Conservation (phyloP, 2,888 invertebrate genomes). For the Thymelicus sylvestris region DNA sequence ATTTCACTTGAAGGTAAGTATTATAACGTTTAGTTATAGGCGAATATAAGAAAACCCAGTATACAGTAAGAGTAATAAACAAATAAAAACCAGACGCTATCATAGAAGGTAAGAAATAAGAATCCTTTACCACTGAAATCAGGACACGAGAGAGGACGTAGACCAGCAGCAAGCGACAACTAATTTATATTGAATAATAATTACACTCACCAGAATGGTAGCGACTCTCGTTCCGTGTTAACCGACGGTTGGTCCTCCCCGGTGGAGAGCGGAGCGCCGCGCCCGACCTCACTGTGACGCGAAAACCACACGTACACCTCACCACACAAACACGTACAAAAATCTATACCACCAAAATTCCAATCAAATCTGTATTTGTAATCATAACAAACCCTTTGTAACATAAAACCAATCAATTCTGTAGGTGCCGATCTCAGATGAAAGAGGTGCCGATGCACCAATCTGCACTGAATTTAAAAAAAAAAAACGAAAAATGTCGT, state of each 20-base stretch:
- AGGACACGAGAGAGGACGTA: not conserved
- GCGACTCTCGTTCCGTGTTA: conserved; percentile 97
- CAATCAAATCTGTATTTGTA: conserved; percentile 53
- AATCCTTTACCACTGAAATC: too few species aligned
- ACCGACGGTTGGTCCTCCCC: conserved; percentile 93
- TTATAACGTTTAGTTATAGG: too few species aligned
- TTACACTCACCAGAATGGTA: conserved; percentile 96
- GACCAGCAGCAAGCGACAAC: conserved; percentile 48
- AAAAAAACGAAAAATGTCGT: conserved; percentile 5
- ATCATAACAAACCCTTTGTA: conserved; percentile 41
- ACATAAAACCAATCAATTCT: not conserved
- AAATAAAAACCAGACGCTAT: too few species aligned
- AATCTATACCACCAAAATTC: conserved; percentile 52
- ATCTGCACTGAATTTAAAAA: not conserved
- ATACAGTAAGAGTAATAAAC: too few species aligned
- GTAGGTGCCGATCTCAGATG: not conserved
- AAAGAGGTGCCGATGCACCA: not conserved
- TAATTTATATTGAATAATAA: conserved; percentile 44
- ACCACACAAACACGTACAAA: conserved; percentile 54
- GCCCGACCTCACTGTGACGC: conserved; percentile 83
- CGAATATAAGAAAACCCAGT: too few species aligned
- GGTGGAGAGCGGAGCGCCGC: conserved; percentile 82
- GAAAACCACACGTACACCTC: conserved; percentile 74
- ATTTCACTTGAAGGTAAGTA: too few species aligned
- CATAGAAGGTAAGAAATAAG: too few species aligned